Percentiles rank a stretch among this genome's conserved stretches.
phyloP scores from a whole-genome alignment of 2,113 vertebrate species.

The Lepus americanus region DNA sequence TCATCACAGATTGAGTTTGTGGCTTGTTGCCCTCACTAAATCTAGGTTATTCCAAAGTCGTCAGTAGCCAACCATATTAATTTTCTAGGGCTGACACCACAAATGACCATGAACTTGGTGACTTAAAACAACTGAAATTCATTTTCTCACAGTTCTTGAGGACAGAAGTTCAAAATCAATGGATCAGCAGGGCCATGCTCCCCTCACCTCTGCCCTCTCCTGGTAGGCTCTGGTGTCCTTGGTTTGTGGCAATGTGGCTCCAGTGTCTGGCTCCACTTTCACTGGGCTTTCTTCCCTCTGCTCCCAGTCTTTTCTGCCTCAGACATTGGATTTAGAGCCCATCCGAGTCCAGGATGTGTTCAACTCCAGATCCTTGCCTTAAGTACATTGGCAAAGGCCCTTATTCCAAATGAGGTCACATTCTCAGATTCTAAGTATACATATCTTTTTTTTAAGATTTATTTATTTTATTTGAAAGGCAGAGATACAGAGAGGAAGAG shows the following conservation, averaged over 20 bases:
- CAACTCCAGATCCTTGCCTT: neutral
- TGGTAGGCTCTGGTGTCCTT: neutral
- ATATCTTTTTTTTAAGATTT: neutral
- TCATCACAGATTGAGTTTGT: neutral
- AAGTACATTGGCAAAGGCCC: neutral
- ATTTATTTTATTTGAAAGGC: no score
- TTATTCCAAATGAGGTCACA: neutral
- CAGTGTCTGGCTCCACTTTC: neutral
- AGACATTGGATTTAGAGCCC: neutral
- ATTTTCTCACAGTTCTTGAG: neutral
- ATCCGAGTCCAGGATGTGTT: neutral
- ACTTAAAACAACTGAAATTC: neutral
- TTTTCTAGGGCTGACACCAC: neutral
- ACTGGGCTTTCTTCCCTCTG: neutral
- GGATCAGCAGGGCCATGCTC: neutral
- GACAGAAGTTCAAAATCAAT: neutral
- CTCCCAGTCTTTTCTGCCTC: neutral
- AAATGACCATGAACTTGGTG: neutral
- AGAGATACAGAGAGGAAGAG: no score
- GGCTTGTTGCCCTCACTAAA: constrained; percentile 24
- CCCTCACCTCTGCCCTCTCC: neutral
- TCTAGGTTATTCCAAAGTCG: constrained; percentile 31
- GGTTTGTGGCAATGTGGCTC: neutral
- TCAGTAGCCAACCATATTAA: neutral
- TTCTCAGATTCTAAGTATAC: neutral